Base-by-base conservation (phyloP, 2,113 vertebrate species). In the Stegostoma tigrinum region DNA sequence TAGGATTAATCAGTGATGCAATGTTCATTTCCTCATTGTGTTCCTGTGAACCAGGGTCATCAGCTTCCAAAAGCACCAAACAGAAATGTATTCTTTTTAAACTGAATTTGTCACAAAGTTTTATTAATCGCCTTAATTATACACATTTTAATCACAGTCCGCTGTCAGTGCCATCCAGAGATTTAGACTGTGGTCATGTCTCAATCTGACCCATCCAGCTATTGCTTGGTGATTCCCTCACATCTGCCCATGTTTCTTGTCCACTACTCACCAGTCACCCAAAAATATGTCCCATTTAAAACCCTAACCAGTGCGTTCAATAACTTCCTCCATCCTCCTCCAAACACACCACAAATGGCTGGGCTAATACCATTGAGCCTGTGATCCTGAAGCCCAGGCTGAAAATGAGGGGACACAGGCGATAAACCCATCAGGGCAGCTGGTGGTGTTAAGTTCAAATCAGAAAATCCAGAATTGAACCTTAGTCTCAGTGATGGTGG, bases 121-220 rank as follows among this genome's bases (percentile, higher is more conserved):
- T 90, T 64, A 90, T 90, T 19, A 90, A 90, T 90, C n/a, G 64
- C 87, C 15, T 64, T 90, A 64, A 90, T 90, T 90, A 64, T 19
- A 90, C 87, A 90, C 87, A 90, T 61, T 64, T 90, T 61, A 55
- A 90, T 90, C 52, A 61, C 87, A n/a, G 17, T 15, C 61, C 87
- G n/a, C 30, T n/a, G 14, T 90, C 87, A 64, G 55, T 14, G 52
- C 17, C 4, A 34, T 30, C 17, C 34, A 19, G 55, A 14, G 87
- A 17, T 64, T 90, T 15, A 83, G 5, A 42, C n/a, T 5, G 14
- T 19, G 0, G n/a, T 15, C 78, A 5, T 5, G 78, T 42, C 78
- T 80, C 3, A 17, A 15, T 83, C n/a, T 19, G 2, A 4, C 27
- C 70, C 70, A 30, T 27, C 3, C n/a, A 83, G n/a, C n/a, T 83